Base-by-base conservation (phyloP, 2,888 invertebrate genomes). In the Nipponacmea schrenckii region DNA sequence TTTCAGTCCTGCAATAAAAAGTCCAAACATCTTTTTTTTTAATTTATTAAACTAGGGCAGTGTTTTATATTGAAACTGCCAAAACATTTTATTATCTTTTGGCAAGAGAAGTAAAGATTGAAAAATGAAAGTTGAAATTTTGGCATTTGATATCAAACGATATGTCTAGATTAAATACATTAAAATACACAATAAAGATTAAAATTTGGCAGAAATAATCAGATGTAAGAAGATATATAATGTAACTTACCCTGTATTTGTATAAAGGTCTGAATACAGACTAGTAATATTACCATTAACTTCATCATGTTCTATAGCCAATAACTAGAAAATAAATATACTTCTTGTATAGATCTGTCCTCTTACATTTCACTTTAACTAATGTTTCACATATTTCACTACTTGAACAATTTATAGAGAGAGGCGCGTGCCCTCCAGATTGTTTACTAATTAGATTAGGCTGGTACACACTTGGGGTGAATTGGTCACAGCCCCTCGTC, bases 1-100 rank as follows among this genome's bases (percentile, higher is more conserved):
- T 8, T 77, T 77, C n/a, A 64, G 27, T 64, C 31, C 31, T 20
- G n/a, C 3, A 39, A 17, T n/a, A 44, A 26, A 64, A 64, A 64
- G n/a, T 27, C 20, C 31, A 20, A 17, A 12, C 64, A 39, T 39
- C 26, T 26, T 17, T 64, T 64, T n/a, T 64, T 12, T n/a, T 31
- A n/a, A 64, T 26, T 31, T 31, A 31, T 31, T 31, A 31, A 39
- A 39, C 39, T 5, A 39, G 10, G 1, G 10, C 39, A 39, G 10
- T 39, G 5, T 39, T 39, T 39, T 39, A 8, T 39, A 39, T 5
- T 5, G 8, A 39, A 39, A 8, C 8, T 39, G 10, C 7, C 7
- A 26, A 62, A 7, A 26, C 1, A 62, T 62, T 62, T 8, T 14
- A 26, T 62, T 62, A 62, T 62, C 62, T 39, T 39, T 39, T 39